Evolutionary conservation across 2,888 invertebrate species (phyloP).

Genomic region (Gymnocheta viridis): DNA sequence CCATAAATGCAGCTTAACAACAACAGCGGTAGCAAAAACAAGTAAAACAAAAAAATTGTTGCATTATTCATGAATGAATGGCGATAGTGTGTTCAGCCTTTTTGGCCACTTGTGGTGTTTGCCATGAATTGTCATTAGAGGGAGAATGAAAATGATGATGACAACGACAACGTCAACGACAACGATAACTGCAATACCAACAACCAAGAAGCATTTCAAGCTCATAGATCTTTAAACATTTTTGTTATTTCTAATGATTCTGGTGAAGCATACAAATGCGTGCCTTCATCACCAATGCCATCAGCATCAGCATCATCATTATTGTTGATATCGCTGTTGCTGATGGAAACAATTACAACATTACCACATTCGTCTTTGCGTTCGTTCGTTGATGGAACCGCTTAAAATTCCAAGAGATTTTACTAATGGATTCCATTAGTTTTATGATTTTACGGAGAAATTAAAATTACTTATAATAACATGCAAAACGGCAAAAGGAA

Average conservation of each 20-base stretch:
- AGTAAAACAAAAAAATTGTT: constrained; percentile 42
- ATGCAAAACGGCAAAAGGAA: constrained; percentile 45
- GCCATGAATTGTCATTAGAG: constrained; percentile 64
- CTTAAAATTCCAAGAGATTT: constrained; percentile 56
- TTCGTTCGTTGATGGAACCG: not conserved
- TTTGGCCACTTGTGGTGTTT: constrained; percentile 66
- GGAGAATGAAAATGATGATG: constrained; percentile 45
- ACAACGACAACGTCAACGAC: not conserved
- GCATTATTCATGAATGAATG: constrained; percentile 68
- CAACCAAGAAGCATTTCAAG: constrained; percentile 26
- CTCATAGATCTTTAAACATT: constrained; percentile 47
- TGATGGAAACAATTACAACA: constrained; percentile 36
- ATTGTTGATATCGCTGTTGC: constrained; percentile 18
- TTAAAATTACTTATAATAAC: constrained; percentile 68
- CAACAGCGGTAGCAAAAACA: constrained; percentile 13
- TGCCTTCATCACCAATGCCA: constrained; percentile 32
- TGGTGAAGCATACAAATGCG: constrained; percentile 54
- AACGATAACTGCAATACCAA: not conserved
- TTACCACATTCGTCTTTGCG: constrained; percentile 14
- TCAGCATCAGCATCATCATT: constrained; percentile 7
- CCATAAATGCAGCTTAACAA: constrained; percentile 61
- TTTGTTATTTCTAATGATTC: constrained; percentile 52
- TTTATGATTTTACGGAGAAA: constrained; percentile 65
- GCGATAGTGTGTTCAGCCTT: constrained; percentile 59
- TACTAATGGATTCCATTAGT: constrained; percentile 69